Percentiles rank a stretch among this genome's conserved stretches.
These are phyloP conservation scores for Ennomos erosarius DNA, from an alignment of 2,888 invertebrate species.

Conservation along the genomic window DNA sequence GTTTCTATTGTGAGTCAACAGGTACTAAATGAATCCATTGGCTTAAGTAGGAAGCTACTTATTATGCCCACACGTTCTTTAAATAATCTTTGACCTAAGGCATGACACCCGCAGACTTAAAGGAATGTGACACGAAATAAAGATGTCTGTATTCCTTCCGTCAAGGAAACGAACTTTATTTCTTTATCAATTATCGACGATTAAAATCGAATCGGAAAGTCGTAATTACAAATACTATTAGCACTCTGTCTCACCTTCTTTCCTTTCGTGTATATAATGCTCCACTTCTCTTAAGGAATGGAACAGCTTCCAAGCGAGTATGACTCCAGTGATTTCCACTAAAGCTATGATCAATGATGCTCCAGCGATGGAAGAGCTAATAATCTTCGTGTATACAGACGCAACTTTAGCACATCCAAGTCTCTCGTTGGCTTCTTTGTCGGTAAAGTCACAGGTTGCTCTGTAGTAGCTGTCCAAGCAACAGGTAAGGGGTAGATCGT, in stretches of 20 bases:
- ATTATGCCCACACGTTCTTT: constrained; percentile 56
- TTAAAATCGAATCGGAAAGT: constrained; percentile 30
- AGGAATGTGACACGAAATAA: constrained; percentile 49
- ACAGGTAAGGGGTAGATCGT: constrained; percentile 75
- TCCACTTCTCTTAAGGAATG: constrained; percentile 74
- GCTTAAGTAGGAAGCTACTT: constrained; percentile 62
- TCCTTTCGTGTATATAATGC: constrained; percentile 77
- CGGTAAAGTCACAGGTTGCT: constrained; percentile 77
- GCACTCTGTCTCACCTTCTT: constrained; percentile 80
- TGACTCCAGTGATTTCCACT: constrained; percentile 69
- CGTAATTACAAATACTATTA: constrained; percentile 51
- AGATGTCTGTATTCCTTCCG: constrained; percentile 60
- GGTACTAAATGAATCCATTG: constrained; percentile 55
- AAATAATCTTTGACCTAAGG: constrained; percentile 55
- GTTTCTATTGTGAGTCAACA: constrained; percentile 53
- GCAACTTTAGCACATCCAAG: constrained; percentile 81
- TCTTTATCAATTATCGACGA: constrained; percentile 15
- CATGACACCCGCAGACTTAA: constrained; percentile 32
- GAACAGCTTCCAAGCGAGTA: constrained; percentile 76
- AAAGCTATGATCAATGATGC: constrained; percentile 71
- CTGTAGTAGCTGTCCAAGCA: constrained; percentile 76
- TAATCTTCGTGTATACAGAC: constrained; percentile 79
- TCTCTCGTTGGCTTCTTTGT: constrained; percentile 79
- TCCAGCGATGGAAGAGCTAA: constrained; percentile 76
- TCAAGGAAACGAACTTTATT: constrained; percentile 70